Percentiles rank a stretch among this genome's conserved stretches.
Conservation (phyloP, 2,888 invertebrate genomes). For the Rhagonycha lutea region DNA sequence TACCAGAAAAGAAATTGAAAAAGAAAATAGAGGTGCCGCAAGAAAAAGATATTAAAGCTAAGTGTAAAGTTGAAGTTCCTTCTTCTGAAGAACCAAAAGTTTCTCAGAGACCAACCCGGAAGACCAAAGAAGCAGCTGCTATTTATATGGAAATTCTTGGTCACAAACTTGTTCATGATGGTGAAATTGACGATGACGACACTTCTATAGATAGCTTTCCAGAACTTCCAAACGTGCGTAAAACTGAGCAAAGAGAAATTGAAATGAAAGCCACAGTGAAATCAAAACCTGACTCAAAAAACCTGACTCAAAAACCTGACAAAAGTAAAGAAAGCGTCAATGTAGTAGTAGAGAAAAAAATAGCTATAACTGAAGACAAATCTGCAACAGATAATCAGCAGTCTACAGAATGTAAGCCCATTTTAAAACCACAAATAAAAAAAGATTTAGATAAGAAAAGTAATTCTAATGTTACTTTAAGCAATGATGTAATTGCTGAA, state of each 20-base stretch:
- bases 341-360: slow-evolving; percentile 33
- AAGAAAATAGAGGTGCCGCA: slow-evolving; percentile 9
- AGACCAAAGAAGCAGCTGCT: slow-evolving; percentile 76
- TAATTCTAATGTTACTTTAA: background rate
- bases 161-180: slow-evolving; percentile 67
- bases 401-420: slow-evolving; percentile 40
- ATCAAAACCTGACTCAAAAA: slow-evolving; percentile 27
- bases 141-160: slow-evolving; percentile 76
- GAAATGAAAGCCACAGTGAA: slow-evolving; percentile 60
- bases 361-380: slow-evolving; percentile 4
- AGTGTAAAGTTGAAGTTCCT: slow-evolving; percentile 2
- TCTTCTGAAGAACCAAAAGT: slow-evolving; percentile 8
- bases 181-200: slow-evolving; percentile 65
- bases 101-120: slow-evolving; percentile 62
- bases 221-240: slow-evolving; percentile 67
- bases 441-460: slow-evolving; percentile 36
- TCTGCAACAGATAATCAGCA: slow-evolving; percentile 29
- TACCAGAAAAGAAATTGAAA: slow-evolving; percentile 14
- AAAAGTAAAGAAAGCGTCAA: slow-evolving; percentile 40
- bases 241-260: slow-evolving; percentile 63
- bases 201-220: slow-evolving; percentile 69
- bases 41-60: slow-evolving; percentile 18
- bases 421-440: slow-evolving; percentile 27
- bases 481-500: background rate
- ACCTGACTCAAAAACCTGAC: slow-evolving; percentile 14